Evolutionary conservation across 2,888 invertebrate genomes (phyloP), one percentile per base, ranked within the genome.

Genomic region (Caradrina kadenii): DNA sequence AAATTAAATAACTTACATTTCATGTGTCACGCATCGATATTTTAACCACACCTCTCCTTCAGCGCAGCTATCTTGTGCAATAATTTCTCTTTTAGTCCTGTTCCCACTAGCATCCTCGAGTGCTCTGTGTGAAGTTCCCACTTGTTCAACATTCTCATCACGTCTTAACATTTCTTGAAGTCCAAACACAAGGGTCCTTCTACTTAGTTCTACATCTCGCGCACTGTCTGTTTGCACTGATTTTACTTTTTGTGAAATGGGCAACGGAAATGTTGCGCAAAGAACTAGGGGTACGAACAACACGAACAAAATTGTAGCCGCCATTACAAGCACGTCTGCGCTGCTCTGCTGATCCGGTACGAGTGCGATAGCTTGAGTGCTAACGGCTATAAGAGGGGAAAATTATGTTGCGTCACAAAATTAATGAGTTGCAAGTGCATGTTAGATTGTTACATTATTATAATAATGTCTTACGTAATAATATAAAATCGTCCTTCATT

Each of bases 301-400:
- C 11, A 21, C 19, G 3, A 39, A 15, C 10, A 53, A 21, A 15
- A 11, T 15, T 39, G 11, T 39, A 5, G 1, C 19, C 15, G 19
- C 73, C 69, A 69, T 69, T 35, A 19, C 52, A 15, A 13, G 26
- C 0, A 26, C 26, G 73, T 62, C 26, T 8, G 11, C 48, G 1
- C 45, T 8, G 8, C 11, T 39, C 35, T n/a, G 39, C 1, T 5
- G 19, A 49, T 8, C 17, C 39, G 1, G 5, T 1, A 11, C 15
- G 50, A 69, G 17, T 62, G 62, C 45, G 19, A 19, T 0, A 1
- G 21, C 2, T 5, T 11, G n/a, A 17, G 2, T 35, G 4, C 35
- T 35, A 1, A 8, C 8, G 35, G 8, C 35, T 35, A 8, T 35
- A 35, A 35, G 35, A 8, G 8, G 35, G 35, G 8, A 35, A 7